Evolutionary conservation across 2,797 vertebrate species (phyloP), one percentile per base, ranked within the genome.

Genomic region (Rhincodon typus): DNA sequence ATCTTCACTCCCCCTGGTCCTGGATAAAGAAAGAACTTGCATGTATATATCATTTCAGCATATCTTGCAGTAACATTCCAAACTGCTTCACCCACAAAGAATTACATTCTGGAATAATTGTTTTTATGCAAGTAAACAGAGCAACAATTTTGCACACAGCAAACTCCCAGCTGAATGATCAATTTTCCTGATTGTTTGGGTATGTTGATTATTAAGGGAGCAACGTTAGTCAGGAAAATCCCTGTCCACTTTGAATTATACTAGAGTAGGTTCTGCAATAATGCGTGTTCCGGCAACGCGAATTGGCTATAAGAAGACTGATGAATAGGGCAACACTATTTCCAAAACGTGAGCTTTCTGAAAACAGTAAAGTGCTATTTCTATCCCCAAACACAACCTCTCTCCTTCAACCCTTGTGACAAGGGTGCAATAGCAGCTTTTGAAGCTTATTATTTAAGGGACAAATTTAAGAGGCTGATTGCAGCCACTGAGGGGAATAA

Each of bases 11-110:
- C 82, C 82, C 38, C 82, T 42, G 21, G 42, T 42, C 82, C 21
- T 84, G 42, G 42, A 46, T 84, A 84, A 84, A 46, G 46, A 38
- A 46, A 25, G 19, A 46, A 84, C 42, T 46, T 84, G 82, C 21
- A 84, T 84, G 42, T 84, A 82, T 82, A 82, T 82, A 84, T 84
- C 38, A 84, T 84, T 84, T 84, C 82, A 84, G 19, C 21, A 84
- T 42, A 84, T 84, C 82, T 46, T 25, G 17, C 38, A 84, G 7
- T 25, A 84, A 84, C 82, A 84, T 84, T 84, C 21, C 82, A 84
- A 84, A 84, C 6, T 84, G 42, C 82, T 84, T 84, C 82, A 23
- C 19, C 82, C 82, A 84, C 38, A 84, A 84, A 84, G 38, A 84
- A 84, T 84, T 46, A 84, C 82, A 84, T 46, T 46, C 82, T 84